Evolutionary conservation across 2,797 vertebrate genomes (phyloP).

Genomic region (Tragopan temminckii): DNA sequence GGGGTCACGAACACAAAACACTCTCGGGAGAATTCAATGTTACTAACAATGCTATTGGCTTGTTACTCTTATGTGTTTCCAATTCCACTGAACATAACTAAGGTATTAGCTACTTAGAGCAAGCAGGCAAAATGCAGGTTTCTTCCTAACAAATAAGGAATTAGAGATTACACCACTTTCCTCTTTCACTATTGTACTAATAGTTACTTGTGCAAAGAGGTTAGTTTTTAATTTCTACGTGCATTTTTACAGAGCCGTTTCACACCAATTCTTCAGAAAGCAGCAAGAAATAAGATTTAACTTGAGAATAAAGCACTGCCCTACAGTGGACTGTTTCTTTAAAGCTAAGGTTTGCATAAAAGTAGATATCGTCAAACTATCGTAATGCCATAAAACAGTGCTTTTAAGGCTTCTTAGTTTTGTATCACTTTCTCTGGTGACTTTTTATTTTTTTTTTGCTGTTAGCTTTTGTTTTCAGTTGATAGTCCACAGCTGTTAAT

Average conservation of each 20-base stretch:
- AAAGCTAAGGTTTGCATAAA: not conserved
- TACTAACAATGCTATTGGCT: not conserved
- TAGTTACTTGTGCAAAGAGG: not conserved
- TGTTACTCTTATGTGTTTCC: not conserved
- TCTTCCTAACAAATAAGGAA: accelerated
- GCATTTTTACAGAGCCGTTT: not conserved
- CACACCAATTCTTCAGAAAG: not conserved
- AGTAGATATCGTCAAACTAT: not conserved
- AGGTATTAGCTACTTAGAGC: not conserved
- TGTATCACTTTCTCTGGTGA: not conserved
- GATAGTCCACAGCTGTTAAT: not conserved
- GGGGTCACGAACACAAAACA: not conserved
- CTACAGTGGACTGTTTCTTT: not conserved
- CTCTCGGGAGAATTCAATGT: not conserved
- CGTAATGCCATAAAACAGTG: not conserved
- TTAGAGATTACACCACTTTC: not conserved
- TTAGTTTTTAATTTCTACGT: not conserved
- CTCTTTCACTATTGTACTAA: not conserved
- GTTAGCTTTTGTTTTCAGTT: not conserved
- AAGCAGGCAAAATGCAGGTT: not conserved
- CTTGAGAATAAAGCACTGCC: not conserved
- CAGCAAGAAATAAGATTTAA: not conserved
- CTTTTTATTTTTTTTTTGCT: not conserved
- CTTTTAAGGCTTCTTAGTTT: not conserved
- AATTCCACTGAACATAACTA: not conserved